phyloP scores from a whole-genome alignment of 1,140 invertebrate species.

The Hirudo medicinalis region DNA sequence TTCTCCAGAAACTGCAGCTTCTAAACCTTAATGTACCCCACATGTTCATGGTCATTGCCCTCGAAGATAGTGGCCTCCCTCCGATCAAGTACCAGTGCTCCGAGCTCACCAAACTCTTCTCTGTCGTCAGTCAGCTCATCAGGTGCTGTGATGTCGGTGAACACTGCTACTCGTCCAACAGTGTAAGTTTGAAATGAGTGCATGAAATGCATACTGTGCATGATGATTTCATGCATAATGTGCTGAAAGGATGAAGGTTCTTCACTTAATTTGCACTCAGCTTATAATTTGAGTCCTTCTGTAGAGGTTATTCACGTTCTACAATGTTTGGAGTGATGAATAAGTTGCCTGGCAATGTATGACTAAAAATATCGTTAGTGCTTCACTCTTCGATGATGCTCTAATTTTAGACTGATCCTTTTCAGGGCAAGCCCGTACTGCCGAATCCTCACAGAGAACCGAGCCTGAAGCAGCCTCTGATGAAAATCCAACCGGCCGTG shows the following conservation, averaged over 20 bases:
- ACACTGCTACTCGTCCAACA: conserved; percentile 57
- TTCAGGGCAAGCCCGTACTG: conserved; percentile 47
- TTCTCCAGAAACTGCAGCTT: conserved; percentile 38
- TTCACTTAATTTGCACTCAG: no score
- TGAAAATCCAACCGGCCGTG: conserved; percentile 59
- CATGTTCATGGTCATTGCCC: conserved; percentile 74
- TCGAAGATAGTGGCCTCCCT: conserved; percentile 81
- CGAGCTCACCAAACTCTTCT: conserved; percentile 82
- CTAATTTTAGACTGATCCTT: neutral
- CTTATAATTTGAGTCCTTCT: no score
- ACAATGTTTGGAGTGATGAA: no score
- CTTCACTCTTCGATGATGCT: no score
- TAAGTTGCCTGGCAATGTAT: no score
- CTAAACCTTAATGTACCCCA: conserved; percentile 69
- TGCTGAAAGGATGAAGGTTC: no score
- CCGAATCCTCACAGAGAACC: conserved; percentile 71
- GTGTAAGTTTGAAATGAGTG: conserved; percentile 31
- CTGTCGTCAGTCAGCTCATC: conserved; percentile 77
- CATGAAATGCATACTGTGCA: no score
- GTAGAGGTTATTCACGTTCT: no score
- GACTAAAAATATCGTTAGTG: no score
- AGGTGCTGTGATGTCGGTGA: conserved; percentile 79
- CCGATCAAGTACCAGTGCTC: conserved; percentile 91
- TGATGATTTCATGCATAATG: neutral
- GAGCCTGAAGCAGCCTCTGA: conserved; percentile 53